A percentile compares a stretch with the other conserved stretches of the same genome.
Conservation (phyloP, 1,140 invertebrate genomes). For the Drosophila takahashii region DNA sequence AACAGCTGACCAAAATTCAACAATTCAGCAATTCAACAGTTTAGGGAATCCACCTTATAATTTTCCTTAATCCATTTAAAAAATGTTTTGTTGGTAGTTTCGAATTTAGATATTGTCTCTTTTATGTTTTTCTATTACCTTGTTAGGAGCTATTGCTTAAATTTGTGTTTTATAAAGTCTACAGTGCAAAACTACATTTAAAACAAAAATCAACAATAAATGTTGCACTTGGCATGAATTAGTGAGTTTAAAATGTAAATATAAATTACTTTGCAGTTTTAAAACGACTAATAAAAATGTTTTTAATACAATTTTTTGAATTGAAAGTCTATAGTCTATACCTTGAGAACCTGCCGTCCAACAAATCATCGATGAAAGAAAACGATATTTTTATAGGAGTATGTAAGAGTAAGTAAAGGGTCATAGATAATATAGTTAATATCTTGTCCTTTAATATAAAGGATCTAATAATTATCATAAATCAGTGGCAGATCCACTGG, state of each 20-base stretch:
- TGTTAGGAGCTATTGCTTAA: neutral
- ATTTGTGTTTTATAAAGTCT: constrained; percentile 13
- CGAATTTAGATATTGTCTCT: neutral
- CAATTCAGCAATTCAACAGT: too few species aligned
- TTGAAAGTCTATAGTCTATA: constrained; percentile 84
- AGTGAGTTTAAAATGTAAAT: neutral
- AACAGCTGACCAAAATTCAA: too few species aligned
- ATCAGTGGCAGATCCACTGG: neutral
- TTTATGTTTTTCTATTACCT: neutral
- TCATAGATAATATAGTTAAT: constrained; percentile 2
- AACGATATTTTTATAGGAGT: constrained; percentile 26
- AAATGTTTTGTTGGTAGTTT: too few species aligned
- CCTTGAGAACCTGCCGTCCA: constrained; percentile 90
- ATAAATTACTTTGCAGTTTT: constrained; percentile 4
- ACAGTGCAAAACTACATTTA: constrained; percentile 33
- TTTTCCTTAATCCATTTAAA: too few species aligned
- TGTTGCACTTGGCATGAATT: constrained; percentile 2
- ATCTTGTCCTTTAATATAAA: neutral
- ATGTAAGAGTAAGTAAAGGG: constrained; percentile 14
- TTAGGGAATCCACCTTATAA: too few species aligned
- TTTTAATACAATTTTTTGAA: constrained; percentile 18
- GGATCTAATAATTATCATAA: neutral
- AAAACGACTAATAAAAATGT: constrained; percentile 27
- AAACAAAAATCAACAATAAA: constrained; percentile 17
- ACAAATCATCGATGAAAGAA: constrained; percentile 60